Base-by-base conservation (phyloP, 2,797 vertebrate species). In the Eupleurogrammus muticus region DNA sequence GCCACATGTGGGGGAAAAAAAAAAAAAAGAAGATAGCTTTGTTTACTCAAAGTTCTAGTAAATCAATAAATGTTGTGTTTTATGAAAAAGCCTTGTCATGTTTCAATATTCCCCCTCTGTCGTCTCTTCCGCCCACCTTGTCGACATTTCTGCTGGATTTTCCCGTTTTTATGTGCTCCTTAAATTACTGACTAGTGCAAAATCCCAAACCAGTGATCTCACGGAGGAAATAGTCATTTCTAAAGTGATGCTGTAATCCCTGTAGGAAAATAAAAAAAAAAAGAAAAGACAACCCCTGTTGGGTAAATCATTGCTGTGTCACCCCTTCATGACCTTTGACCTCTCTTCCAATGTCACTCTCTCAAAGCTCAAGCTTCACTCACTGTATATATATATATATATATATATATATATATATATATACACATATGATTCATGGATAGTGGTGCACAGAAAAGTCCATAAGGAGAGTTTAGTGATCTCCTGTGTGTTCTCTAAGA, bases 91-190 rank as follows among this genome's bases (percentile, higher is more conserved):
- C 3, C 28, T 28, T 28, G 28, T 28, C 28, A 28, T 28, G 28
- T 28, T 28, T 28, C 6, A 6, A 28, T 6, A 28, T 28, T 28
- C 28, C 28, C n/a, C 28, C 6, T 28, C 28, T 28, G 28, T 28
- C 28, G 6, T 28, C 28, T n/a, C 28, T 14, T 40, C 50, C 17
- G 42, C 53, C 47, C 42, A 23, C 44, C 5, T 14, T 44, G 34
- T 23, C 55, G 65, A 75, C 70, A 66, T 83, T 84, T 53, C 47
- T 32, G 14, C 57, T 67, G 13, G 52, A 67, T 67, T 70, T 77
- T 55, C 24, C 48, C 46, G n/a, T 72, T 58, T 57, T 64, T 80
- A 75, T 56, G 54, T 66, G 57, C 44, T 66, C n/a, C 59, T 51
- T 10, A 3, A 70, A 24, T 28, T 55, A 40, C 44, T 59, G 77